A percentile compares a stretch with the other conserved stretches of the same genome.
These are phyloP conservation scores for Mormyrops boulengeri DNA, from an alignment of 2,797 vertebrate genomes.

Conservation along the genomic window DNA sequence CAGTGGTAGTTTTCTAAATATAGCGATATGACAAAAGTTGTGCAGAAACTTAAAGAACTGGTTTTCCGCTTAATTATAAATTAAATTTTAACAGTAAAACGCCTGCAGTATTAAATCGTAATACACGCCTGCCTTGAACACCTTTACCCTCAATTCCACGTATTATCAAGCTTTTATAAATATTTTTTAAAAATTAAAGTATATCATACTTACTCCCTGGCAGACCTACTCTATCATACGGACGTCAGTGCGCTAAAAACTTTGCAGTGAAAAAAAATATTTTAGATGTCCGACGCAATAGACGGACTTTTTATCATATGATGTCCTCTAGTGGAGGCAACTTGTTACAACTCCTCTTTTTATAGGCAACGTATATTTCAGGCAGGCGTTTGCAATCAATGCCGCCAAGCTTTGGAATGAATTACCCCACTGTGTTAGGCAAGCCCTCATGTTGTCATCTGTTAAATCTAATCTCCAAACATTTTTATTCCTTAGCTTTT, in stretches of 20 bases:
- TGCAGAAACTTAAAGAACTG: background rate
- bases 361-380: background rate
- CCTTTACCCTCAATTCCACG: background rate
- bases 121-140: background rate
- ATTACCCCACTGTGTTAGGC: background rate
- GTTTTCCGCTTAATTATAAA: background rate
- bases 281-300: background rate
- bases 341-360: background rate
- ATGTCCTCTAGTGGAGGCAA: constrained; percentile 1
- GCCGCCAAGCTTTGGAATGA: background rate
- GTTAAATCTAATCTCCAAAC: background rate
- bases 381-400: background rate
- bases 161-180: background rate
- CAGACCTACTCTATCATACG: background rate
- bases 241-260: background rate
- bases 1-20: background rate
- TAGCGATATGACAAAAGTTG: background rate
- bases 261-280: background rate
- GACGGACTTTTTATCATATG: background rate
- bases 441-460: background rate
- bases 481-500: background rate
- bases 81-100: background rate
- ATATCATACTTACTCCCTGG: background rate
- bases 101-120: background rate
- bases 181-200: background rate